phyloP scores from a whole-genome alignment of 30 jellyfish, hydroid and myxozoan species.

The Aurelia coerulea region DNA sequence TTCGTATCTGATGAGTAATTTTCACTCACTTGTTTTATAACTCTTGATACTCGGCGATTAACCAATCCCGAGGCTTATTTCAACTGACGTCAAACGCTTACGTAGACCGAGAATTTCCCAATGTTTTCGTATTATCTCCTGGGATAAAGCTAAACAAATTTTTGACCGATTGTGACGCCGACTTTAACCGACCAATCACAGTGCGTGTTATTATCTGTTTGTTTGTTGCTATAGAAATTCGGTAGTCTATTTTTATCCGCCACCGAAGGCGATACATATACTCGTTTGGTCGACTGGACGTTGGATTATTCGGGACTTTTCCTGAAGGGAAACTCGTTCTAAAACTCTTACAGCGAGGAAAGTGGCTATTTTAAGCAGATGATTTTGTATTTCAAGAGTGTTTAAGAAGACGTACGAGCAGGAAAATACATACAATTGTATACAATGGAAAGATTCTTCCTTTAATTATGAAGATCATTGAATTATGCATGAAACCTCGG shows the following conservation, averaged over 20 bases:
- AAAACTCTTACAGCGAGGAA: no score
- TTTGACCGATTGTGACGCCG: conserved; percentile 41
- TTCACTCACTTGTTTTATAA: conserved; percentile 64
- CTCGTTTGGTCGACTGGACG: conserved; percentile 6
- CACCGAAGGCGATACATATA: conserved; percentile 15
- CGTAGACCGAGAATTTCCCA: conserved; percentile 27
- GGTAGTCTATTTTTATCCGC: conserved; percentile 23
- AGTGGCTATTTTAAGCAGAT: no score
- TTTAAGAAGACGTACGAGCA: no score
- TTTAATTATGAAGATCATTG: no score
- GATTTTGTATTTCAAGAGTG: no score
- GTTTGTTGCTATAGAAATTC: conserved; percentile 39
- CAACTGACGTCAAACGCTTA: conserved; percentile 22
- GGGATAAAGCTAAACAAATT: neutral
- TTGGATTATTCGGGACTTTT: neutral
- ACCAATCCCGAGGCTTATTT: conserved; percentile 43
- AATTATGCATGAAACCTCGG: no score
- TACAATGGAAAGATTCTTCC: no score
- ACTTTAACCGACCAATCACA: conserved; percentile 41
- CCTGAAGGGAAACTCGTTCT: no score
- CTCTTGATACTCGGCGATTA: conserved; percentile 56
- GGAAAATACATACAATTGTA: no score
- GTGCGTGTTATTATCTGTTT: conserved; percentile 34
- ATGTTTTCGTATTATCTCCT: conserved; percentile 4
- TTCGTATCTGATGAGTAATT: conserved; percentile 34